phyloP scores from a whole-genome alignment of 1,140 invertebrate genomes.

The Aphaenogaster floridana region DNA sequence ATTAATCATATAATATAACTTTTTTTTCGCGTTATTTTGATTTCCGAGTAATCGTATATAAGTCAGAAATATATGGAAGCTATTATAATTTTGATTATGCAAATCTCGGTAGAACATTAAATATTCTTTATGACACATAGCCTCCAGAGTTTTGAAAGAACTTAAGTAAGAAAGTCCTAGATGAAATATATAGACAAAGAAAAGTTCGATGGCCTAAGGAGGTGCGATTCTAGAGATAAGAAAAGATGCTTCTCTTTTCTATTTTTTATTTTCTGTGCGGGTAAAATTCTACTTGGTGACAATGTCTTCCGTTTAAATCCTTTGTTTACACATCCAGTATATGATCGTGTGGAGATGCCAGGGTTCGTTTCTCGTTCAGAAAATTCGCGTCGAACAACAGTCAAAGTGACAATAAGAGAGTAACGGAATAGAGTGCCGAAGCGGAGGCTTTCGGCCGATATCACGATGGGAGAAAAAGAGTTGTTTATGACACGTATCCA shows the following conservation, averaged over 20 bases:
- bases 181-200: background rate
- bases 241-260: background rate
- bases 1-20: background rate
- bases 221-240: background rate
- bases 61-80: background rate
- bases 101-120: background rate
- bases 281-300: background rate
- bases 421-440: constrained; percentile 22
- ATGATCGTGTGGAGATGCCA: background rate
- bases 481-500: constrained; percentile 77
- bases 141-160: background rate
- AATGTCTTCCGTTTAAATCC: background rate
- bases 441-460: constrained; percentile 21
- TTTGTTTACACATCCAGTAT: background rate
- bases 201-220: background rate
- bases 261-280: background rate
- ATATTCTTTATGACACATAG: constrained; percentile 40
- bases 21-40: background rate
- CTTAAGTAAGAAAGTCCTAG: constrained; percentile 36
- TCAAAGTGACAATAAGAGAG: constrained; percentile 20
- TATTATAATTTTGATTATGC: constrained; percentile 17
- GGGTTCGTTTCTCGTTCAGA: background rate
- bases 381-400: constrained; percentile 7
- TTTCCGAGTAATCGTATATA: background rate
- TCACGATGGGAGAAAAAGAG: constrained; percentile 61